Percentiles rank a stretch among this genome's conserved stretches.
phyloP scores from a whole-genome alignment of 64 coral and sea anemone species.

The Astreopora myriophthalma region DNA sequence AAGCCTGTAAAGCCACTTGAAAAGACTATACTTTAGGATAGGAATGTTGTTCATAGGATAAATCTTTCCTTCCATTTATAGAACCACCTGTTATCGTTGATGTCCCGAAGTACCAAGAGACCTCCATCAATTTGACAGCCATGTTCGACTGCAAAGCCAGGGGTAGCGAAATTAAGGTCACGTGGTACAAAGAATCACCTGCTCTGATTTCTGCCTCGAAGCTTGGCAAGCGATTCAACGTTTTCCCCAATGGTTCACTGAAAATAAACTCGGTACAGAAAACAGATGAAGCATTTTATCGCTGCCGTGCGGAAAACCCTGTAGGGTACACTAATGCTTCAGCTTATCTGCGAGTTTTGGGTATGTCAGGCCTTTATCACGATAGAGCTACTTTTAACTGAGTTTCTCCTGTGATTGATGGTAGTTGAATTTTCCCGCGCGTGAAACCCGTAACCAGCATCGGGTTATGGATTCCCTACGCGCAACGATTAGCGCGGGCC shows the following conservation, averaged over 20 bases:
- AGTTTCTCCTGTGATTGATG: too few relatives aligned
- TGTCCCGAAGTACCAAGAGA: slow-evolving; percentile 33
- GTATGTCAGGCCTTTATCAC: slow-evolving; percentile 21
- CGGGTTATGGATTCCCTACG: too few relatives aligned
- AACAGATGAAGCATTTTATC: slow-evolving; percentile 73
- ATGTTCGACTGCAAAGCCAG: slow-evolving; percentile 76
- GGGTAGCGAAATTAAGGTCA: slow-evolving; percentile 40
- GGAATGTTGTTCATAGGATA: background rate
- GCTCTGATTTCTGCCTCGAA: slow-evolving; percentile 44
- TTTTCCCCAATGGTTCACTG: slow-evolving; percentile 73
- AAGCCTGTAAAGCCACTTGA: too few relatives aligned
- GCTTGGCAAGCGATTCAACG: slow-evolving; percentile 69
- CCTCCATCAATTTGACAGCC: slow-evolving; percentile 56
- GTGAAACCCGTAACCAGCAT: too few relatives aligned
- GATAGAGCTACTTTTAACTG: background rate
- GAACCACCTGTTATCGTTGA: slow-evolving; percentile 60
- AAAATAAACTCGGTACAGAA: slow-evolving; percentile 61
- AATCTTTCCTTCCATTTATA: background rate
- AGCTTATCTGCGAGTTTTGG: slow-evolving; percentile 74
- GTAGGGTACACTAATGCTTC: slow-evolving; percentile 62
- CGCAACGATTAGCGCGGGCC: too few relatives aligned
- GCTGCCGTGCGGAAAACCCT: slow-evolving; percentile 69
- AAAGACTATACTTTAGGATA: background rate
- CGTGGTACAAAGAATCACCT: slow-evolving; percentile 56
- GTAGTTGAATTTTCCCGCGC: too few relatives aligned